Conservation (phyloP, 2,797 vertebrate species). For the Malurus leucopterus region DNA sequence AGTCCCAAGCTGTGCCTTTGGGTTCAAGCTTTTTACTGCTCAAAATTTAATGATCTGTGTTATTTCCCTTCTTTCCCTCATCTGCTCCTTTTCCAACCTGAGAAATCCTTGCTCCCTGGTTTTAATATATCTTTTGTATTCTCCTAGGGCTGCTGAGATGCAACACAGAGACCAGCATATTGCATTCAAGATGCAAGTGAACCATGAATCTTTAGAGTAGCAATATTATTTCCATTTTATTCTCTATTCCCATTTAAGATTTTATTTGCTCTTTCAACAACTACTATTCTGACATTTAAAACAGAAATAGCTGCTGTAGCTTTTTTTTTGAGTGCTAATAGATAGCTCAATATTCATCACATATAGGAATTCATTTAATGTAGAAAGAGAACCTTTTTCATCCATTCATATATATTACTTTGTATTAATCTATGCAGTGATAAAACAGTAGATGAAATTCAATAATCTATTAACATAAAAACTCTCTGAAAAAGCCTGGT, state of each 20-base stretch:
- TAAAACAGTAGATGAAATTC: conserved; percentile 21
- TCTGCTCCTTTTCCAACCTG: not conserved
- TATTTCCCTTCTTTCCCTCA: not conserved
- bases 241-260: not conserved
- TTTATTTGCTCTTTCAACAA: conserved; percentile 7
- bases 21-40: not conserved
- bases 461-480: conserved; percentile 33
- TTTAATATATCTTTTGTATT: not conserved
- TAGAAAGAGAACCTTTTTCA: not conserved
- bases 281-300: not conserved
- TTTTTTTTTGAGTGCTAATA: not conserved
- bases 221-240: not conserved
- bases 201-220: not conserved
- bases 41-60: not conserved
- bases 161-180: not conserved
- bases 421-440: not conserved
- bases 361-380: not conserved
- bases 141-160: not conserved
- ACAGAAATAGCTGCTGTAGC: not conserved
- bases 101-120: not conserved
- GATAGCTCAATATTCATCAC: not conserved
- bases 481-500: not conserved
- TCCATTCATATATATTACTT: not conserved
- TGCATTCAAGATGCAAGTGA: not conserved
- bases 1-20: not conserved